phyloP scores from a whole-genome alignment of 2,113 vertebrate species.

The Cottus gobio region DNA sequence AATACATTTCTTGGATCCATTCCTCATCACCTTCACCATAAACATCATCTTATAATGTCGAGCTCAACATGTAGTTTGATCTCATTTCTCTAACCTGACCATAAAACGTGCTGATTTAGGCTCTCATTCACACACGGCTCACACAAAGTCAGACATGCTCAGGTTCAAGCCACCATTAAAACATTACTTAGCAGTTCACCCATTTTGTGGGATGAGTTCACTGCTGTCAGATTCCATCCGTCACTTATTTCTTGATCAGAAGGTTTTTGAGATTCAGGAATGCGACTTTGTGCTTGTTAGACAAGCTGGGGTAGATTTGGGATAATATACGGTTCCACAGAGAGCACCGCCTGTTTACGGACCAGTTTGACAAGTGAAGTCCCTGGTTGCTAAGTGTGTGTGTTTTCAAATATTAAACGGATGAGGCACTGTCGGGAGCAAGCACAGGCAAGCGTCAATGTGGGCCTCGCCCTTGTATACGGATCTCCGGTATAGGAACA shows the following conservation, averaged over 20 bases:
- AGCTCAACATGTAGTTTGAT: background rate
- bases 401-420: slow-evolving; percentile 18
- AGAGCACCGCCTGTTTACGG: background rate
- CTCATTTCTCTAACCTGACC: background rate
- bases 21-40: background rate
- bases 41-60: background rate
- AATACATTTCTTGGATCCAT: background rate
- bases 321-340: background rate
- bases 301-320: background rate
- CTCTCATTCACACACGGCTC: background rate
- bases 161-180: background rate
- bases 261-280: background rate
- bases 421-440: background rate
- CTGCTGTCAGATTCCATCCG: background rate
- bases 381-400: background rate
- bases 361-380: slow-evolving; percentile 24
- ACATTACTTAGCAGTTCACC: background rate
- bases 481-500: background rate
- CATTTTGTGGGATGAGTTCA: background rate
- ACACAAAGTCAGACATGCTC: background rate
- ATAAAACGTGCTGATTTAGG: background rate
- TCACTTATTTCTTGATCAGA: background rate
- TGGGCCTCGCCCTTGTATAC: background rate
- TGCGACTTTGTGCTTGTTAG: background rate
- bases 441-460: slow-evolving; percentile 23